Evolutionary conservation across 1,140 invertebrate genomes (phyloP).

Genomic region (Bathynomus jamesi): DNA sequence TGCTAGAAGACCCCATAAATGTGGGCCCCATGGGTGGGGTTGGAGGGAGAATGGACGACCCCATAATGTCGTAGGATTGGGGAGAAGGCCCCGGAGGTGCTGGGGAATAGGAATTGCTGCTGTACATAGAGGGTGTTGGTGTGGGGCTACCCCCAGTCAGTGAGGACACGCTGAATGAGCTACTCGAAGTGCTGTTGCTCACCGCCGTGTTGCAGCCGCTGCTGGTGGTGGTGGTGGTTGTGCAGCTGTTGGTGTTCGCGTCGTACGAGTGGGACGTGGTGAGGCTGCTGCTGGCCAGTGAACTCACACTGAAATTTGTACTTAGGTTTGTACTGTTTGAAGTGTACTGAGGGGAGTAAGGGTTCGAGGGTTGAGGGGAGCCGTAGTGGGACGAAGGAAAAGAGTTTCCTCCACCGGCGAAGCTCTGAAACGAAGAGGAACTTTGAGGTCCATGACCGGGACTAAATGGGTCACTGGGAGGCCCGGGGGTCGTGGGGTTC

Average conservation of each 20-base stretch:
- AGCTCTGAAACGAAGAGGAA: constrained; percentile 19
- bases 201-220: constrained; percentile 12
- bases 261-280: constrained; percentile 39
- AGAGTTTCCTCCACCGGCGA: constrained; percentile 15
- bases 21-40: constrained; percentile 36
- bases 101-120: constrained; percentile 28
- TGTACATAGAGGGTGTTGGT: constrained; percentile 34
- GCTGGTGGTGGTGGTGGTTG: constrained; percentile 15
- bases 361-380: constrained; percentile 34
- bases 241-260: constrained; percentile 33
- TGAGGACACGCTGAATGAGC: constrained; percentile 37
- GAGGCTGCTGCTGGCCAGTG: constrained; percentile 43
- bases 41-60: constrained; percentile 36
- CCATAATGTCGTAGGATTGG: constrained; percentile 35
- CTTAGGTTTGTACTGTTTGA: constrained; percentile 39
- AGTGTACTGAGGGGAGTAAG: constrained; percentile 37
- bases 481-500: constrained; percentile 29
- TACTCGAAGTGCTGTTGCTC: constrained; percentile 22
- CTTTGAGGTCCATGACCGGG: constrained; percentile 23
- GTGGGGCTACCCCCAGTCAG: constrained; percentile 36
- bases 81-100: constrained; percentile 36
- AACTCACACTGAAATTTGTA: constrained; percentile 45
- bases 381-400: constrained; percentile 34
- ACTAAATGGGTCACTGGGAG: constrained; percentile 26
- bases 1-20: constrained; percentile 29